phyloP scores from a whole-genome alignment of 2,888 invertebrate genomes.

The Philonicus albiceps region DNA sequence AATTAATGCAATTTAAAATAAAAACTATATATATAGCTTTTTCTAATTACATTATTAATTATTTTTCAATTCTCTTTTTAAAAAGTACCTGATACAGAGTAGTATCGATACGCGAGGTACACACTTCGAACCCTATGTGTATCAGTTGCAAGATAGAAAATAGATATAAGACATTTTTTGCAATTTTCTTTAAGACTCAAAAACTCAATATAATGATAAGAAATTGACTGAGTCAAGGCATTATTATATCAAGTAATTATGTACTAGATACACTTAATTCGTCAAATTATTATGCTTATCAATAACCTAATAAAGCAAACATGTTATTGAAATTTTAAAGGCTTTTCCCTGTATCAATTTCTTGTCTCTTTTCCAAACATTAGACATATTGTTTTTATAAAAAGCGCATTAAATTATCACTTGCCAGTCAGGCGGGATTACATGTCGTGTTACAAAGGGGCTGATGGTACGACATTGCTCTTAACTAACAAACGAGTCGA shows the following conservation, averaged over 20 bases:
- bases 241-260: neutral
- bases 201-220: too few relatives aligned
- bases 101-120: too few relatives aligned
- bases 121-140: too few relatives aligned
- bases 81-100: too few relatives aligned
- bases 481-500: neutral
- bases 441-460: conserved; percentile 11
- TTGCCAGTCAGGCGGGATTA: neutral
- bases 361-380: neutral
- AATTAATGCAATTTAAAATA: too few relatives aligned
- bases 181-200: too few relatives aligned
- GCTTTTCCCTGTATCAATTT: neutral
- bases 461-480: neutral
- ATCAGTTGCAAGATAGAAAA: too few relatives aligned
- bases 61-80: too few relatives aligned
- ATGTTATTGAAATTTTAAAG: neutral
- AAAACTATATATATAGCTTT: too few relatives aligned
- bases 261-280: neutral
- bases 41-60: too few relatives aligned
- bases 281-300: neutral
- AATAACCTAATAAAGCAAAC: neutral
- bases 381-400: neutral
- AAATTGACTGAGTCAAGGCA: too few relatives aligned
- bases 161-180: too few relatives aligned
- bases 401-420: neutral